Evolutionary conservation across 35 echinoderm and acorn worm species (phyloP).

Genomic region (Strongylocentrotus purpuratus): DNA sequence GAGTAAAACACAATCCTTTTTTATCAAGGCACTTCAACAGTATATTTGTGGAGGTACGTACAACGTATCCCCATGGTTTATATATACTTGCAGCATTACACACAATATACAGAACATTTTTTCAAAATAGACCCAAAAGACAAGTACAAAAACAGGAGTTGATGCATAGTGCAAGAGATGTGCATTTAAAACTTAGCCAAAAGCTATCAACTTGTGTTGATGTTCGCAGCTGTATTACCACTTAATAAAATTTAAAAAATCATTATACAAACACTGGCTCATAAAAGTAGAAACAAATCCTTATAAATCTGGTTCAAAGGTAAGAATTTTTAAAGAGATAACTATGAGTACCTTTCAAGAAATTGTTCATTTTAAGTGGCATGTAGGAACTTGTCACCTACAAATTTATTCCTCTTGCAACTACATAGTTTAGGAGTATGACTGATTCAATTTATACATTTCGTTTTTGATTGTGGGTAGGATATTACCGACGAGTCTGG

Average conservation of each 20-base stretch:
- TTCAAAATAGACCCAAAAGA: background rate
- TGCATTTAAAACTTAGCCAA: background rate
- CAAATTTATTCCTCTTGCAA: background rate
- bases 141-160: background rate
- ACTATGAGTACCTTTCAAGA: too few relatives aligned
- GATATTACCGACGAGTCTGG: background rate
- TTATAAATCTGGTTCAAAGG: too few relatives aligned
- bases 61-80: background rate
- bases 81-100: background rate
- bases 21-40: background rate
- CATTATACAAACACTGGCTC: too few relatives aligned
- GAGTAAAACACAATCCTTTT: background rate
- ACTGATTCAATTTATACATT: background rate
- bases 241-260: too few relatives aligned
- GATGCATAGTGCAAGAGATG: constrained; percentile 28
- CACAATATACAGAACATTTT: background rate
- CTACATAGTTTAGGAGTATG: background rate
- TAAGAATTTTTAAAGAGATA: too few relatives aligned
- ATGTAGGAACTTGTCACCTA: too few relatives aligned
- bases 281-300: too few relatives aligned
- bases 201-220: too few relatives aligned
- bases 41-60: background rate
- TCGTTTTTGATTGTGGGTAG: background rate
- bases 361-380: too few relatives aligned
- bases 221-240: too few relatives aligned